Conservation (phyloP, 2,797 vertebrate genomes). For the Anisognathus igniventris region DNA sequence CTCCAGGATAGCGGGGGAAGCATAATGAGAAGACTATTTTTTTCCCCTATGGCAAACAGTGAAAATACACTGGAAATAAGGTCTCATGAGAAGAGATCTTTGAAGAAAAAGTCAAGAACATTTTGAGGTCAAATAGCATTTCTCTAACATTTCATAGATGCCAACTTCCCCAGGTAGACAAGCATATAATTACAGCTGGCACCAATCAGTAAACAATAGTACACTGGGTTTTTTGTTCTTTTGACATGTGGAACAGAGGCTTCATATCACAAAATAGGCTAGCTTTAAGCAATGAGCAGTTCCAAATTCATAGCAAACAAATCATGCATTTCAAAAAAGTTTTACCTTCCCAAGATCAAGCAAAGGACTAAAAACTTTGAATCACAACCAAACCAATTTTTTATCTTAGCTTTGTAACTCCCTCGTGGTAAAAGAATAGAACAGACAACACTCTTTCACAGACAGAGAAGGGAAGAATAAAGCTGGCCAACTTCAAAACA, state of each 20-base stretch:
- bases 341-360: background rate
- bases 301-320: background rate
- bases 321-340: background rate
- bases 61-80: background rate
- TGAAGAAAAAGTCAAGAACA: background rate
- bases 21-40: background rate
- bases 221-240: background rate
- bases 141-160: background rate
- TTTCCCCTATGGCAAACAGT: background rate
- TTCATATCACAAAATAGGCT: background rate
- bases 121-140: background rate
- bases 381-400: background rate
- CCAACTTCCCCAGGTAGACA: background rate
- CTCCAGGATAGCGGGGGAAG: background rate
- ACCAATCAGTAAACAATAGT: background rate
- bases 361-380: background rate
- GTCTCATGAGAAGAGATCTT: background rate
- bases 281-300: background rate
- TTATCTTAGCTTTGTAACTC: background rate
- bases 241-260: background rate
- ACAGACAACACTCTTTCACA: background rate
- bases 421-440: background rate
- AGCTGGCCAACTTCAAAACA: background rate
- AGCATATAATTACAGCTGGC: background rate
- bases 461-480: background rate